A percentile compares a stretch with the other conserved stretches of the same genome.
Evolutionary conservation across 2,113 vertebrate genomes (phyloP).

Genomic region (Bufo bufo): DNA sequence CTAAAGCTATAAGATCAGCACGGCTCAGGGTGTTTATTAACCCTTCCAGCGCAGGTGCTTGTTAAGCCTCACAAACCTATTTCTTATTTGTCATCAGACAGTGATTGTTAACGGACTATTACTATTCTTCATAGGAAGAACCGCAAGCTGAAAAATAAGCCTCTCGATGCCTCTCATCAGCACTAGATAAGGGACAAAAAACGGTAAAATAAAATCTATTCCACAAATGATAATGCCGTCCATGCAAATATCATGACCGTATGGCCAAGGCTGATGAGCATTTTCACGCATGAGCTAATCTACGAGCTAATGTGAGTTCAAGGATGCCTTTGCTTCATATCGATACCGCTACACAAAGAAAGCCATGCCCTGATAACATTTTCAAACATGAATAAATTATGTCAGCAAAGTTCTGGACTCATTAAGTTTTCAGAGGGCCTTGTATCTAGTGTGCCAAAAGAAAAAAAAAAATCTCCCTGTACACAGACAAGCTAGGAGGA

Average conservation of each 20-base stretch:
- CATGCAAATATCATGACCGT: not conserved
- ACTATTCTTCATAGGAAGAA: not conserved
- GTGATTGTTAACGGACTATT: not conserved
- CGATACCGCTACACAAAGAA: not conserved
- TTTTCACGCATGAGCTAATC: not conserved
- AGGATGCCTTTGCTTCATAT: not conserved
- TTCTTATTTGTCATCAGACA: conserved; percentile 13
- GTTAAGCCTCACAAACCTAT: conserved; percentile 11
- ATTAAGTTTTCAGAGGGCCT: conserved; percentile 17
- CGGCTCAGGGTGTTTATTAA: conserved; percentile 77
- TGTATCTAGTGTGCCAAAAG: not conserved
- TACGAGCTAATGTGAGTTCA: not conserved
- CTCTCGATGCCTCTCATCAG: not conserved
- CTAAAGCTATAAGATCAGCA: conserved; percentile 81
- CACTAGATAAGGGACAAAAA: not conserved
- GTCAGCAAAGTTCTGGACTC: conserved; percentile 7
- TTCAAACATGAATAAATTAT: conserved; percentile 3
- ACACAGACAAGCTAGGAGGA: not conserved
- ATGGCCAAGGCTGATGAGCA: not conserved
- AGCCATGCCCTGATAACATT: conserved; percentile 2
- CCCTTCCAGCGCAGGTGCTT: conserved; percentile 68
- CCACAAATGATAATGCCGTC: not conserved
- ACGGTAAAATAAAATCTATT: too few relatives aligned
- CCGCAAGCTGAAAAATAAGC: not conserved
- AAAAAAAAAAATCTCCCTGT: not conserved